Evolutionary conservation across 2,888 invertebrate genomes (phyloP), one percentile per base, ranked within the genome.

Genomic region (Seira ritae): DNA sequence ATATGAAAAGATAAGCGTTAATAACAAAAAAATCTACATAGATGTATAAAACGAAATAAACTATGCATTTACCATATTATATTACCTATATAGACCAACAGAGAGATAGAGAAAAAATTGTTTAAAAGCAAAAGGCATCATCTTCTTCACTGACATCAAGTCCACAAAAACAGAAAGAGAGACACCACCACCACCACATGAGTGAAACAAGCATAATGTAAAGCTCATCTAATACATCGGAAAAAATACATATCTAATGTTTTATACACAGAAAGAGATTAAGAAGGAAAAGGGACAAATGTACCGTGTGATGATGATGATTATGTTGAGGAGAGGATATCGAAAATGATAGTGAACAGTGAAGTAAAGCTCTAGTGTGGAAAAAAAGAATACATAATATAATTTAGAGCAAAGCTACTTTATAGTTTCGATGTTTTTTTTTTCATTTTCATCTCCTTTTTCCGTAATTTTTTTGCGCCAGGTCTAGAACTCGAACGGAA

Each of bases 231-330:
- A 55, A 55, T 55, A 55, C 55, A n/a, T 55, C 15, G 55, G 4
- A 65, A 20, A 65, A 65, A 60, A 60, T 10, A 42, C 46, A 42
- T 12, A 17, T 55, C 55, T 17, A 20, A 19, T 65, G 20, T 65
- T 65, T 65, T 65, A 65, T 65, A 20, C 19, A 65, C 22, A 22
- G 20, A 65, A 17, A 67, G 67, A 23, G 23, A 23, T 22, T n/a
- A 31, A 67, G 67, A 67, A 31, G 23, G 67, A 67, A 67, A 67
- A 80, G 73, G 73, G 79, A 73, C 79, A 73, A 80, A 78, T 78
- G 71, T 66, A 78, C 78, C 74, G 74, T 74, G 74, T 74, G 74
- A 72, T 72, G 55, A 65, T 62, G 67, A 72, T 46, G 67, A 75
- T 50, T 55, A 17, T 55, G 55, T 55, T 55, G 55, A 55, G 55